These are phyloP conservation scores for Tromatobia lineatoria DNA, from an alignment of 2,888 invertebrate species.

Conservation along the genomic window DNA sequence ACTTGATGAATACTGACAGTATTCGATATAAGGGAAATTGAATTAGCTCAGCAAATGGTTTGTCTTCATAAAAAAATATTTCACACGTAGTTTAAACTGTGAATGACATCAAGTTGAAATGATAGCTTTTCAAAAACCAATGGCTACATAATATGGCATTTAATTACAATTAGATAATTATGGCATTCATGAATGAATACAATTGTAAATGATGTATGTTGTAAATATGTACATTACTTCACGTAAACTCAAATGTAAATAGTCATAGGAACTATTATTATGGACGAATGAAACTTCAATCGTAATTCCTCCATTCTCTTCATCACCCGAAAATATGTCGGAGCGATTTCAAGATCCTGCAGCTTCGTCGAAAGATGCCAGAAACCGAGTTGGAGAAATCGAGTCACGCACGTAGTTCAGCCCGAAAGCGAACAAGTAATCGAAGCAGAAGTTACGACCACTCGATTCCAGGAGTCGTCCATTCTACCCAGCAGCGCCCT, in stretches of 20 bases:
- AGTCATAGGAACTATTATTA: neutral
- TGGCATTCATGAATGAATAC: too few relatives aligned
- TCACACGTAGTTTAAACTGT: neutral
- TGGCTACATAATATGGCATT: too few relatives aligned
- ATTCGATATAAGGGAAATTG: neutral
- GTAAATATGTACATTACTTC: too few relatives aligned
- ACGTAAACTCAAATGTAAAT: too few relatives aligned
- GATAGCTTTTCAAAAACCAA: too few relatives aligned
- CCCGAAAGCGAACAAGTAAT: slow-evolving; percentile 44
- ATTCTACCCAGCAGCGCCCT: slow-evolving; percentile 25
- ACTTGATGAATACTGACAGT: neutral
- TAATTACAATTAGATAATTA: too few relatives aligned
- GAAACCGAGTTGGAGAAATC: slow-evolving; percentile 32
- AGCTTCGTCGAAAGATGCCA: slow-evolving; percentile 22
- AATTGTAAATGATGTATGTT: too few relatives aligned
- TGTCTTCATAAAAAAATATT: neutral
- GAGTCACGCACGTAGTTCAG: slow-evolving; percentile 44
- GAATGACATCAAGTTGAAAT: neutral
- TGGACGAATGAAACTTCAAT: neutral
- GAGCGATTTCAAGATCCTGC: slow-evolving; percentile 21
- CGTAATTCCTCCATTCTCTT: slow-evolving; percentile 4
- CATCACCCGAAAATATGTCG: neutral
- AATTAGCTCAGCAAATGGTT: neutral
- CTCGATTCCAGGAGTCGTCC: slow-evolving; percentile 25
- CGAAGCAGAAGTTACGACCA: slow-evolving; percentile 57